Base-by-base conservation (phyloP, 2,113 vertebrate species). In the Athene cunicularia region DNA sequence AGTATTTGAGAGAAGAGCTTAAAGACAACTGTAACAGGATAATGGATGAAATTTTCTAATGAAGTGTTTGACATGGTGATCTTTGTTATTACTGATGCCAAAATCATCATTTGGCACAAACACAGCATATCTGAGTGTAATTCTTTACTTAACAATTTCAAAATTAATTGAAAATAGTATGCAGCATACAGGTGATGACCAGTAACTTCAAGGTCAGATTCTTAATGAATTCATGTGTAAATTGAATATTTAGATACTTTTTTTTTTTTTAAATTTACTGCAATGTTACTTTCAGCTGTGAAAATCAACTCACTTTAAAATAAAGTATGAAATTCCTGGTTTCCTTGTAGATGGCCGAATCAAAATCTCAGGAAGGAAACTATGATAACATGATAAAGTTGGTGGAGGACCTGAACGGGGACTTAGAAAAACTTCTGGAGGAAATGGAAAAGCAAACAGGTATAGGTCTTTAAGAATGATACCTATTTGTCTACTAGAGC, bases 401-500 rank as follows among this genome's bases (percentile, higher is more conserved):
- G 73, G 70, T 92, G 28, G 93, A 97, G 14, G 96, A 98, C 45
- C 83, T 97, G 23, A 97, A 97, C 26, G 97, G 39, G 17, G 98
- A 98, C 60, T 80, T 98, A 88, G 97, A 98, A 75, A 97, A 97
- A 64, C 85, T 98, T 35, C 39, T 98, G 86, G 98, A 98, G 60
- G 94, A 98, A 89, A 98, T 98, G 92, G 98, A 98, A 93, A 97
- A 98, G 79, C 88, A 98, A 93, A 98, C 98, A 97, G 98, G 98
- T 98, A 94, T 15, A 55, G 16, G 9, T 55, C 39, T 64, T 86
- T 55, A 70, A 80, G 68, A 87, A 59, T 49, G 0, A 53, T 52
- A 49, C 0, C 0, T 17, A 52, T 77, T 71, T 95, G 32, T 71
- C 13, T 90, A 43, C 13, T 79, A 41, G 14, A 73, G 12, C 43